phyloP scores from a whole-genome alignment of 2,797 vertebrate species.

The Lutjanus campechanus region DNA sequence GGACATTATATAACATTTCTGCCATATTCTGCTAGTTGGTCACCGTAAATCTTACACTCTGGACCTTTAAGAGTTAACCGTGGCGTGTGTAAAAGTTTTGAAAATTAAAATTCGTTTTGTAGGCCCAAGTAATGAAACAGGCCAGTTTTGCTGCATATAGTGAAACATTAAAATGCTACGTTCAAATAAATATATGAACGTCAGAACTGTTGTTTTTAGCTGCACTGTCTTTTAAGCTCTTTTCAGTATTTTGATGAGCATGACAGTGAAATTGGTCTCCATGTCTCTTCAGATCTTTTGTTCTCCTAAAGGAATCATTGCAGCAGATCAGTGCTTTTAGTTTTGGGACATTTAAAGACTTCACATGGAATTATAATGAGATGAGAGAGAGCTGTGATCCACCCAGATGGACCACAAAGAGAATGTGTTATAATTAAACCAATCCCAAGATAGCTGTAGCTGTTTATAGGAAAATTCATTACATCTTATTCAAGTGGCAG shows the following conservation, averaged over 20 bases:
- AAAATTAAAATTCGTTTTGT: neutral
- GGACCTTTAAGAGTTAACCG: neutral
- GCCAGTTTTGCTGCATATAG: neutral
- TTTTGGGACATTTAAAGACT: slow-evolving; percentile 34
- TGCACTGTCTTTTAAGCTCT: neutral
- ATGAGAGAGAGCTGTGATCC: slow-evolving; percentile 34
- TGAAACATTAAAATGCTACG: neutral
- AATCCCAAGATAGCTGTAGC: slow-evolving; percentile 60
- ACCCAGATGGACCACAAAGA: slow-evolving; percentile 50
- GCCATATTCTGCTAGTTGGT: no score
- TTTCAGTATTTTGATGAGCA: neutral
- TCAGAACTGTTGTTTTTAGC: neutral
- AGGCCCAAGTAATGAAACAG: neutral
- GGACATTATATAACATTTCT: no score
- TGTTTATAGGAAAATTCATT: slow-evolving; percentile 59
- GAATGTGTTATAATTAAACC: slow-evolving; percentile 60
- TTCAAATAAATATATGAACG: neutral
- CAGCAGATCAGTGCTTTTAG: slow-evolving; percentile 38
- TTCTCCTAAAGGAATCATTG: slow-evolving; percentile 19
- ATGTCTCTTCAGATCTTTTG: neutral
- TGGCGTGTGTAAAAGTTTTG: neutral
- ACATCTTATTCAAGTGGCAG: slow-evolving; percentile 31
- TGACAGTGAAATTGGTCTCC: neutral
- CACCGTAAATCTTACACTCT: no score
- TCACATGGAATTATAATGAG: slow-evolving; percentile 43